Percentiles rank a stretch among this genome's conserved stretches.
These are phyloP conservation scores for Megalurothrips usitatus DNA, from an alignment of 2,888 invertebrate species.

Conservation along the genomic window DNA sequence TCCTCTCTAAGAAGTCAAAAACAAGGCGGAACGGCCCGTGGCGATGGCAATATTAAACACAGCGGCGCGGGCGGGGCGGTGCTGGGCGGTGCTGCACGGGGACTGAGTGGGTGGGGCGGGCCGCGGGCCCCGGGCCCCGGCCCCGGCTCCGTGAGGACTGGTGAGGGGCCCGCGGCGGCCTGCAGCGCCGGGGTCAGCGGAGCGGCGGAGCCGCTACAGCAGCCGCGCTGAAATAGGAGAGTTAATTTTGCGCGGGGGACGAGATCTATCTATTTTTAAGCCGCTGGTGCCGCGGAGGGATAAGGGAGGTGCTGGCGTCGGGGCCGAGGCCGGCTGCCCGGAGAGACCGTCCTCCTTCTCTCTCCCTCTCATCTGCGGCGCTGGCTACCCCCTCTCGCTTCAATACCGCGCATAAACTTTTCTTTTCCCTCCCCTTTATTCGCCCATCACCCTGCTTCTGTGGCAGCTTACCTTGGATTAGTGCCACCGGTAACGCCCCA, in stretches of 20 bases:
- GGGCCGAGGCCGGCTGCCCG: not conserved
- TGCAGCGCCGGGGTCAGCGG: not conserved
- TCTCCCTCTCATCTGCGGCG: not conserved
- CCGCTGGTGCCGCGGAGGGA: not conserved
- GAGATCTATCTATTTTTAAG: slow-evolving; percentile 6
- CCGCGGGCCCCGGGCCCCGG: too few species aligned
- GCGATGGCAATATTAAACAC: too few species aligned
- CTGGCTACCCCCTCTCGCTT: not conserved
- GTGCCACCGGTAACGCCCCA: too few species aligned
- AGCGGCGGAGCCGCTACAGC: not conserved
- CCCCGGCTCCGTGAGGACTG: too few species aligned
- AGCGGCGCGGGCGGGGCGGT: too few species aligned
- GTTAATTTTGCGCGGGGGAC: not conserved
- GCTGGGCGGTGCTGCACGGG: too few species aligned
- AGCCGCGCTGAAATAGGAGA: not conserved
- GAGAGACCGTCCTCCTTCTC: not conserved
- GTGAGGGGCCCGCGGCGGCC: too few species aligned
- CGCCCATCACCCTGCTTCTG: not conserved
- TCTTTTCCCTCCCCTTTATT: not conserved
- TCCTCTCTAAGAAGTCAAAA: too few species aligned
- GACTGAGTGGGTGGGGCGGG: too few species aligned
- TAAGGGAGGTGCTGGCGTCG: not conserved
- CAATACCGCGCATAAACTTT: not conserved
- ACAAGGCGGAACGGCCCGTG: too few species aligned
- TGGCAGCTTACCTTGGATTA: too few species aligned